phyloP scores from a whole-genome alignment of 2,113 vertebrate genomes.

The Hydrochoerus hydrochaeris region DNA sequence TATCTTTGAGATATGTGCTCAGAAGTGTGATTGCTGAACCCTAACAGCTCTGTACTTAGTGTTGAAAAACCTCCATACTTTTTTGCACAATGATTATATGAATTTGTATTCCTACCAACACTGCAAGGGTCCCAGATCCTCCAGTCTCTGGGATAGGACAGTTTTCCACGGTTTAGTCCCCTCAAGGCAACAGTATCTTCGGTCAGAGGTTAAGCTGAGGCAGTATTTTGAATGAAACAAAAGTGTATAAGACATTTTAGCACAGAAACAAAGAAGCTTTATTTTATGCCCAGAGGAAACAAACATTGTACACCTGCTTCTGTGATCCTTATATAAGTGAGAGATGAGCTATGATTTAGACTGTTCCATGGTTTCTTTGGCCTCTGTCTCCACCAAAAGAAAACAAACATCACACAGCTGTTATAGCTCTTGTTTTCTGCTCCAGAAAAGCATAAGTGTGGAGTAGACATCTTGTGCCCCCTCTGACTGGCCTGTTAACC shows the following conservation, averaged over 20 bases:
- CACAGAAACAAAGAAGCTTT: constrained; percentile 17
- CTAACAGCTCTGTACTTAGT: background rate
- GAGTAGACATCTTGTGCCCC: constrained; percentile 16
- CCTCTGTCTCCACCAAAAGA: constrained; percentile 58
- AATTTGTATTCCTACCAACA: background rate
- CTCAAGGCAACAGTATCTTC: background rate
- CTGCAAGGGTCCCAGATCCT: background rate
- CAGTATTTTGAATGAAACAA: background rate
- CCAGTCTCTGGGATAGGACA: background rate
- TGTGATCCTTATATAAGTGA: constrained; percentile 43
- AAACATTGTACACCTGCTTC: constrained; percentile 52
- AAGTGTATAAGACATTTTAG: background rate
- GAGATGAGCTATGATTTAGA: constrained; percentile 30
- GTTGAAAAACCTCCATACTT: background rate
- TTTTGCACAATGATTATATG: background rate
- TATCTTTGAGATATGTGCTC: background rate
- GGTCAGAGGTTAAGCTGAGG: background rate
- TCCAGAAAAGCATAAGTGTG: constrained; percentile 38
- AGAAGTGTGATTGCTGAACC: background rate
- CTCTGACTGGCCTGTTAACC: constrained; percentile 53
- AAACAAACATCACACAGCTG: constrained; percentile 76
- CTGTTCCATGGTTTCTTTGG: constrained; percentile 64
- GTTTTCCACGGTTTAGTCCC: background rate
- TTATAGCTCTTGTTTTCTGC: constrained; percentile 62
- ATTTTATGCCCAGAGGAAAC: constrained; percentile 45